These are phyloP conservation scores for Hyles euphorbiae DNA, from an alignment of 1,140 invertebrate genomes.

Conservation along the genomic window DNA sequence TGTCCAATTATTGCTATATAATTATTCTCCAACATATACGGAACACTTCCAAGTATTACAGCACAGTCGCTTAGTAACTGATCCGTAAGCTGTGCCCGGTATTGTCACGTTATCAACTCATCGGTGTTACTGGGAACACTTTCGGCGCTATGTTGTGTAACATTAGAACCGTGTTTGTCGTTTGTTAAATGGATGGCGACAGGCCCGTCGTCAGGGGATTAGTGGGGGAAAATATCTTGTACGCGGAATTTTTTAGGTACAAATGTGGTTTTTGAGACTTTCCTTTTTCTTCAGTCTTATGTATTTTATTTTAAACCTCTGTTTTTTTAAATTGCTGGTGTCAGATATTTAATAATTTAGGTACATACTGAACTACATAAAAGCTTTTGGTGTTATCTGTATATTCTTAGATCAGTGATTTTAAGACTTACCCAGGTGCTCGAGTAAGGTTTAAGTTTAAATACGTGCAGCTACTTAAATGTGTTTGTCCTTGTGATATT, in stretches of 20 bases:
- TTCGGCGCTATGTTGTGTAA: constrained; percentile 38
- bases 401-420: too few relatives aligned
- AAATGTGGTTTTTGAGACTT: too few relatives aligned
- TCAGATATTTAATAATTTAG: too few relatives aligned
- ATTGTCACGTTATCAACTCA: constrained; percentile 27
- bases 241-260: too few relatives aligned
- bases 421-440: too few relatives aligned
- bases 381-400: too few relatives aligned
- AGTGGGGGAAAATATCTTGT: too few relatives aligned
- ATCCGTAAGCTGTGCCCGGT: constrained; percentile 1
- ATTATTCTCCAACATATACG: neutral
- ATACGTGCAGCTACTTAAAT: too few relatives aligned
- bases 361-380: too few relatives aligned
- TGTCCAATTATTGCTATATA: neutral
- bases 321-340: neutral
- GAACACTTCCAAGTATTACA: constrained; percentile 8
- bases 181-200: constrained; percentile 2
- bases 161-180: constrained; percentile 20
- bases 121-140: constrained; percentile 42
- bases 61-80: neutral
- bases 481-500: too few relatives aligned
- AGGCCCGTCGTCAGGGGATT: neutral
- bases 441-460: too few relatives aligned
- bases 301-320: neutral
- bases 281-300: neutral